phyloP scores from a whole-genome alignment of 2,113 vertebrate genomes.

The Catharus bicknelli region DNA sequence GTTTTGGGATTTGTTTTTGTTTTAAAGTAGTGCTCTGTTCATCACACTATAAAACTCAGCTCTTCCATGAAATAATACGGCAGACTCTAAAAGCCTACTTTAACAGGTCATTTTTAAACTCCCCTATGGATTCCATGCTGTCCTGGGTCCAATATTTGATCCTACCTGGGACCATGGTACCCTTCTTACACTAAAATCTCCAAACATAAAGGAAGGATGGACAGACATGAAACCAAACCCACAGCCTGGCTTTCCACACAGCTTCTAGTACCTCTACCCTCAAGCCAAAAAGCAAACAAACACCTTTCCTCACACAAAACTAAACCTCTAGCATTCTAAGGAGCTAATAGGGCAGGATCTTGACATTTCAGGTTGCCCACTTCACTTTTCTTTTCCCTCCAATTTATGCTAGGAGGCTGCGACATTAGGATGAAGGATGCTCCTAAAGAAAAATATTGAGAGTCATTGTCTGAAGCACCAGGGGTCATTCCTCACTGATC shows the following conservation, averaged over 20 bases:
- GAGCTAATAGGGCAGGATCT: background rate
- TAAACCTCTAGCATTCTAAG: background rate
- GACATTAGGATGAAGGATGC: background rate
- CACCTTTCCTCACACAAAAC: background rate
- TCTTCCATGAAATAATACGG: background rate
- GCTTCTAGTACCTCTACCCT: background rate
- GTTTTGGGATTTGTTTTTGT: background rate
- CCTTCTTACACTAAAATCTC: background rate
- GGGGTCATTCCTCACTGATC: background rate
- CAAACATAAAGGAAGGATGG: background rate
- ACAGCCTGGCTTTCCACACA: background rate
- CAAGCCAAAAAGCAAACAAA: background rate
- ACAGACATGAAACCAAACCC: background rate
- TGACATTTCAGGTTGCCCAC: background rate
- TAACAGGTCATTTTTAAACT: background rate
- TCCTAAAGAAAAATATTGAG: background rate
- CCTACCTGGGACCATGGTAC: fast-evolving
- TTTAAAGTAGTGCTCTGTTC: background rate
- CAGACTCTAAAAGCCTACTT: background rate
- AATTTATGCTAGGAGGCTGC: background rate
- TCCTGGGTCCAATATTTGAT: background rate
- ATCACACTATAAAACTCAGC: background rate
- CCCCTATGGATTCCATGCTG: background rate
- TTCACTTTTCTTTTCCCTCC: background rate
- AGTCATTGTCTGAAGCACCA: background rate